Conservation (phyloP, 2,888 invertebrate genomes). For the Ophion costatus region DNA sequence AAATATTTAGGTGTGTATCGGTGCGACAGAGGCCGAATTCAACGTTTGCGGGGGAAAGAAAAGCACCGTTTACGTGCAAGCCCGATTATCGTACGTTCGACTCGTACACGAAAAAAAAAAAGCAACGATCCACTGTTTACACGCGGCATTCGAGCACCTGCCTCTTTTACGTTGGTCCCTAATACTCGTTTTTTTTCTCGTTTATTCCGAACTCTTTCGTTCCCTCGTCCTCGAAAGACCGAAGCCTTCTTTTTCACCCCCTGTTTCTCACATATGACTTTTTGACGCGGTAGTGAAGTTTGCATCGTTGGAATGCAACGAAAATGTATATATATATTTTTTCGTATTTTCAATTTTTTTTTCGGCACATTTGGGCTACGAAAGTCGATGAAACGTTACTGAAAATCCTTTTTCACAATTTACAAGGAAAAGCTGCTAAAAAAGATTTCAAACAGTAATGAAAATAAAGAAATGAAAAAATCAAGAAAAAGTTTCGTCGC, state of each 20-base stretch:
- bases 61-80: constrained; percentile 19
- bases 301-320: no score
- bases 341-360: no score
- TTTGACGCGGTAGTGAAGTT: no score
- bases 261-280: neutral
- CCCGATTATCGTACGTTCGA: constrained; percentile 48
- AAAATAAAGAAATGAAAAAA: no score
- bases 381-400: no score
- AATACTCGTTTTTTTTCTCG: constrained; percentile 70
- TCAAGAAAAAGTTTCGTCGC: no score
- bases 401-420: no score
- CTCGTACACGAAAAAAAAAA: constrained; percentile 56
- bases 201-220: constrained; percentile 5
- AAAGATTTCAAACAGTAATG: no score
- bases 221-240: constrained; percentile 42
- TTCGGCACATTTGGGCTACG: no score
- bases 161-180: constrained; percentile 77
- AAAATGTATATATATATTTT: no score
- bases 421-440: no score
- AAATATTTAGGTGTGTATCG: constrained; percentile 76
- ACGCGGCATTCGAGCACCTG: constrained; percentile 70
- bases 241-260: constrained; percentile 11
- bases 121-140: constrained; percentile 75
- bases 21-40: constrained; percentile 17
- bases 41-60: constrained; percentile 38